phyloP scores from a whole-genome alignment of 2,888 invertebrate genomes.

The Lasioglossum calceatum region DNA sequence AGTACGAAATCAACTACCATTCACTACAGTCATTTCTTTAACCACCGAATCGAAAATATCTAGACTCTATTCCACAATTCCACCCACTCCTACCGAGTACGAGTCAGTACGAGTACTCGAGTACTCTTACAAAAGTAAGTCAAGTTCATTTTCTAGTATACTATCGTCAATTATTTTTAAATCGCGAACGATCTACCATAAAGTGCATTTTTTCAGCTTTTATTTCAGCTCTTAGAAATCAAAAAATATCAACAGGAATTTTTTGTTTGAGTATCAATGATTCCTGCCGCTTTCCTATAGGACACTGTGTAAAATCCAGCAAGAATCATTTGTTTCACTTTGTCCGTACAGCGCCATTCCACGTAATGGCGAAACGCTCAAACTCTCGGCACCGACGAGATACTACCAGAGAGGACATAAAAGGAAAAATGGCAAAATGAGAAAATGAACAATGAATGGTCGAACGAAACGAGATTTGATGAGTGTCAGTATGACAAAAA shows the following conservation, averaged over 20 bases:
- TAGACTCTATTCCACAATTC: constrained; percentile 46
- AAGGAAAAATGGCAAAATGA: too few relatives aligned
- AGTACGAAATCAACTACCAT: constrained; percentile 48
- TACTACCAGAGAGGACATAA: too few relatives aligned
- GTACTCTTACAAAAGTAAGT: background rate
- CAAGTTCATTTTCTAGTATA: background rate
- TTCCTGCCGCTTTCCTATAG: background rate
- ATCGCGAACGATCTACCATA: background rate
- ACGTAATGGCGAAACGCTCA: too few relatives aligned
- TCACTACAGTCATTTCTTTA: constrained; percentile 53
- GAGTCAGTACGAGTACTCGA: background rate
- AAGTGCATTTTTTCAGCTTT: background rate
- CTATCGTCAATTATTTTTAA: background rate
- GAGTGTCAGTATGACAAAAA: too few relatives aligned
- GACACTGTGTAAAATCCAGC: background rate
- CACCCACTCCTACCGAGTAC: background rate
- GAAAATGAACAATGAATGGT: too few relatives aligned
- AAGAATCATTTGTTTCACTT: background rate
- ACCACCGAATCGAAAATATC: constrained; percentile 52
- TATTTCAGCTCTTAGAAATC: background rate
- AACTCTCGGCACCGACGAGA: too few relatives aligned
- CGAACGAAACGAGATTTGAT: too few relatives aligned
- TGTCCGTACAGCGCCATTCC: too few relatives aligned
- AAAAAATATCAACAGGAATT: background rate
- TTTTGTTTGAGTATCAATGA: background rate